These are phyloP conservation scores for Austrolebias charrua DNA, from an alignment of 2,797 vertebrate genomes.

Conservation along the genomic window DNA sequence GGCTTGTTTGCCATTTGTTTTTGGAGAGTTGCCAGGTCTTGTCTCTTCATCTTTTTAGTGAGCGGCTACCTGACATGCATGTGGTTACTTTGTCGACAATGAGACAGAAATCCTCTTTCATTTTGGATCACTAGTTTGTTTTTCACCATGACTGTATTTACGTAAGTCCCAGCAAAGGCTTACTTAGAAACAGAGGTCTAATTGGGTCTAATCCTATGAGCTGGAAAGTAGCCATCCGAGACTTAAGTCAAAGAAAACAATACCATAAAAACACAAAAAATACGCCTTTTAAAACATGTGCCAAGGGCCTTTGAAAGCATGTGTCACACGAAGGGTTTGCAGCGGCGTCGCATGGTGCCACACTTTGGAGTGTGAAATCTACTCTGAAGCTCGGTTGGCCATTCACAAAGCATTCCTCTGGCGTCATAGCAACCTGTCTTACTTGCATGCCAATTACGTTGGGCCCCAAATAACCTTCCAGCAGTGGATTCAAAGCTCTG, in stretches of 20 bases:
- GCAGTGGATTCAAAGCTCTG: slow-evolving; percentile 35
- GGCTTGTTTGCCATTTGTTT: slow-evolving; percentile 47
- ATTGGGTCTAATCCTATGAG: slow-evolving; percentile 74
- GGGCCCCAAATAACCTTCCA: slow-evolving; percentile 44
- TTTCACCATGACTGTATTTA: slow-evolving; percentile 46
- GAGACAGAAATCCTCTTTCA: slow-evolving; percentile 48
- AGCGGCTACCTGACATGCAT: slow-evolving; percentile 37
- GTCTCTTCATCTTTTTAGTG: slow-evolving; percentile 32
- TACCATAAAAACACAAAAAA: slow-evolving; percentile 36
- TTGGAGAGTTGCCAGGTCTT: slow-evolving; percentile 49
- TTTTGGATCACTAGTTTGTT: slow-evolving; percentile 60
- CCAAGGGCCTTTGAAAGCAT: slow-evolving; percentile 36
- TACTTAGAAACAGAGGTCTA: slow-evolving; percentile 57
- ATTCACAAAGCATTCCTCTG: slow-evolving; percentile 58
- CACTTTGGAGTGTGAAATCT: slow-evolving; percentile 53
- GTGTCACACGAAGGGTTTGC: slow-evolving; percentile 31
- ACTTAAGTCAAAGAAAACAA: slow-evolving; percentile 56
- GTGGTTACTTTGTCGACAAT: slow-evolving; percentile 27
- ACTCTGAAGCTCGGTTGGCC: slow-evolving; percentile 58
- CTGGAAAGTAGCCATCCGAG: slow-evolving; percentile 54
- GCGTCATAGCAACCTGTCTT: slow-evolving; percentile 63
- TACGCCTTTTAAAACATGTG: slow-evolving; percentile 38
- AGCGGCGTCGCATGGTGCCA: slow-evolving; percentile 49
- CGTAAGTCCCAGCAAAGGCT: slow-evolving; percentile 63
- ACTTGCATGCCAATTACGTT: slow-evolving; percentile 68